Base-by-base conservation (phyloP, 2,797 vertebrate genomes). In the Brachyrhaphis roseni region DNA sequence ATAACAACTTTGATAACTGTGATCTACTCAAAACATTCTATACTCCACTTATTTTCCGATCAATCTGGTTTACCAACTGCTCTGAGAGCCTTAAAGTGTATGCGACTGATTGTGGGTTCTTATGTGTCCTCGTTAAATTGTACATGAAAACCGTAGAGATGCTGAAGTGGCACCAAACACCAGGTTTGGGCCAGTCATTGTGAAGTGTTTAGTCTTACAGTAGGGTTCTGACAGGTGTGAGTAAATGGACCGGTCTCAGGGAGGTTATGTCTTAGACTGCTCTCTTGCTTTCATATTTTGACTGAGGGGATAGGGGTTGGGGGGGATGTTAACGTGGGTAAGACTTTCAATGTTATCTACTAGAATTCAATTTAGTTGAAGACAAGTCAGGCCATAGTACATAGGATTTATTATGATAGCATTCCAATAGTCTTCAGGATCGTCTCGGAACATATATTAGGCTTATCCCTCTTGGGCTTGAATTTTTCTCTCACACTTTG, bases 1-100 rank as follows among this genome's bases (percentile, higher is more conserved):
- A 96, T 95, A 95, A 95, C 88, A 87, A 87, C 81, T 88, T 75
- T 90, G 92, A 95, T 87, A 87, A 86, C 81, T 89, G 80, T 90
- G 92, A 92, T 87, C 85, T 83, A 83, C 82, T 85, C 82, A 81
- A 91, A 91, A 85, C 62, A 81, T 92, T 86, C 87, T 90, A 86
- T 87, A 88, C 89, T 89, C 86, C 77, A 77, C 85, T 90, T 91
- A 78, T 89, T 92, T 86, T 89, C 74, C 77, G 62, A 90, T 77
- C 84, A 91, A 83, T 90, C 80, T 76, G 84, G 90, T 93, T 93
- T 91, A 93, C 89, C 89, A 89, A 55, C 86, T 92, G 82, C 89
- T 92, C 86, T 62, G 36, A 45, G 84, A 91, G 91, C 88, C 86
- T 82, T 84, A 59, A 77, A 81, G 82, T 82, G 85, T 88, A 28